These are phyloP conservation scores for Stercorarius parasiticus DNA, from an alignment of 2,113 vertebrate genomes.

Conservation along the genomic window DNA sequence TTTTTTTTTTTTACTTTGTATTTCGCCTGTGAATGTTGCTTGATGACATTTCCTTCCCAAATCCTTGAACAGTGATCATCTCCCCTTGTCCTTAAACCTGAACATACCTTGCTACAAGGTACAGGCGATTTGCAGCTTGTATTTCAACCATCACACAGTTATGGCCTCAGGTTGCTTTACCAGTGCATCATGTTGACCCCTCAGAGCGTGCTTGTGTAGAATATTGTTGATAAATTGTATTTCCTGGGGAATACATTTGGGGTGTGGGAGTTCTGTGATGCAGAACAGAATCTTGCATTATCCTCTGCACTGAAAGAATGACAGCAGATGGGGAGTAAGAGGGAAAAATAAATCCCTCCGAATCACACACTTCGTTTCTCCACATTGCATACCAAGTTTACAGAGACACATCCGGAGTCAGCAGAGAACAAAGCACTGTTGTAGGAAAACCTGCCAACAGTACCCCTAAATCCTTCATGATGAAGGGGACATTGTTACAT, in stretches of 20 bases:
- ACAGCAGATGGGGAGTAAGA: background rate
- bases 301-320: background rate
- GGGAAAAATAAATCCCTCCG: background rate
- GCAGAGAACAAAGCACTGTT: background rate
- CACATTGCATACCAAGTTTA: background rate
- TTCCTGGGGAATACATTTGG: background rate
- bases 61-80: background rate
- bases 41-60: constrained; percentile 58
- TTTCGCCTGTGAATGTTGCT: constrained; percentile 60
- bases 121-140: background rate
- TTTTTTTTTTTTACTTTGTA: background rate
- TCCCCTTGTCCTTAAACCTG: background rate
- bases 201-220: background rate
- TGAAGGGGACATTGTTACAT: background rate
- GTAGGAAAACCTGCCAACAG: background rate
- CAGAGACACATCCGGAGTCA: background rate
- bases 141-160: background rate
- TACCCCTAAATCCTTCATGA: background rate
- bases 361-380: background rate
- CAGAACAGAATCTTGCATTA: background rate
- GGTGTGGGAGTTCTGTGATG: background rate
- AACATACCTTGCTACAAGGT: background rate
- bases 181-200: accelerated
- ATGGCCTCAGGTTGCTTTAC: background rate
- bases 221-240: background rate